Evolutionary conservation across 2,113 vertebrate genomes (phyloP), one percentile per base, ranked within the genome.

Genomic region (Colaptes auratus): DNA sequence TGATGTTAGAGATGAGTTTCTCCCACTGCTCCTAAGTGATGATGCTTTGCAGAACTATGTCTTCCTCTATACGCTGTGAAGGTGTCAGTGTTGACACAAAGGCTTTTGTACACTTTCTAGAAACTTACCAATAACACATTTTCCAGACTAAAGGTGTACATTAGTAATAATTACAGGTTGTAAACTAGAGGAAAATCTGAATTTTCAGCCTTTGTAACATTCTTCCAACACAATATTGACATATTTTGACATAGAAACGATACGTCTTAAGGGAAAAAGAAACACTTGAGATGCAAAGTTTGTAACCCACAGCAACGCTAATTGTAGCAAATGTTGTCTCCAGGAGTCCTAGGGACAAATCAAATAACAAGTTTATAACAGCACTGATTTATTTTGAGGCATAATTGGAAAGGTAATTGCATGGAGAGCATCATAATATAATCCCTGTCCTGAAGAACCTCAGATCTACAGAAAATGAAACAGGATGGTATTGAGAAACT

Each of bases 21-120:
- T 77, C 42, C 27, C 27, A 23, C 31, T 16, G 14, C 4, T 55
- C 7, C 75, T 46, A 0, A 24, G 50, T 0, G 0, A 18, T 31
- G 48, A 6, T 19, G 21, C 72, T 61, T 52, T 74, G n/a, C 60
- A 85, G n/a, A 82, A 28, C 48, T 61, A 3, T 60, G 35, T 28
- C 42, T 59, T 82, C 25, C 35, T 71, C 7, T 64, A 0, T 33
- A 10, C 15, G 1, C n/a, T 59, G 60, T 44, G 46, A 86, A 53
- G n/a, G 42, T n/a, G 25, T 80, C 20, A 10, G 0, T 33, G 56
- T 44, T 82, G 20, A 44, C 31, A 35, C 8, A 65, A 79, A 44
- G 12, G 14, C 20, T 88, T 77, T n/a, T 36, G n/a, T 70, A 46
- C 55, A 35, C 33, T 63, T 83, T 39, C n/a, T 55, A 27, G 42